phyloP scores from a whole-genome alignment of 2,113 vertebrate genomes.

The Pholis gunnellus region DNA sequence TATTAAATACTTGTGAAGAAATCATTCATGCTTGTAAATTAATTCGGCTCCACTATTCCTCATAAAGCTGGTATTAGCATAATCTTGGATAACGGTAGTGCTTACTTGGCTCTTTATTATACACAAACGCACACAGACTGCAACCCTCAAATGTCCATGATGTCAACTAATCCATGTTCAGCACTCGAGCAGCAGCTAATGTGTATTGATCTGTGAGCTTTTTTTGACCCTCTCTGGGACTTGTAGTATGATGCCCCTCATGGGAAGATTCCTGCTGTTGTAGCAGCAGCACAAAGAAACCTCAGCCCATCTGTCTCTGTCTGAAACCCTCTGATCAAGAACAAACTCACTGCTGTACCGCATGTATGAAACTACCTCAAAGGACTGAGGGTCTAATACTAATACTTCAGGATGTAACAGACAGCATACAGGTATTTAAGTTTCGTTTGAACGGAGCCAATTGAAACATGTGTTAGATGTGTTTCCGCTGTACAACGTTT shows the following conservation, averaged over 20 bases:
- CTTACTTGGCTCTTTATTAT: conserved; percentile 29
- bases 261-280: conserved; percentile 61
- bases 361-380: conserved; percentile 16
- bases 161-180: conserved; percentile 66
- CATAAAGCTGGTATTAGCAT: conserved; percentile 26
- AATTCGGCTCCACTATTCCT: conserved; percentile 25
- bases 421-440: background rate
- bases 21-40: background rate
- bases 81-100: conserved; percentile 13
- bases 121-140: conserved; percentile 5
- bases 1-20: conserved; percentile 4
- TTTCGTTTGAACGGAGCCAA: background rate
- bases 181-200: conserved; percentile 70
- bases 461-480: background rate
- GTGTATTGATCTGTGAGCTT: conserved; percentile 75
- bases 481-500: conserved; percentile 2
- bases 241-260: conserved; percentile 64
- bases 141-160: conserved; percentile 44
- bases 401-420: background rate
- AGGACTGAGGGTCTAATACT: conserved; percentile 19
- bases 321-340: conserved; percentile 49
- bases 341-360: conserved; percentile 8
- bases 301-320: conserved; percentile 71
- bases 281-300: conserved; percentile 30
- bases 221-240: conserved; percentile 62